A percentile compares a stretch with the other conserved stretches of the same genome.
Conservation (phyloP, 2,113 vertebrate species). For the Apteryx owenii region DNA sequence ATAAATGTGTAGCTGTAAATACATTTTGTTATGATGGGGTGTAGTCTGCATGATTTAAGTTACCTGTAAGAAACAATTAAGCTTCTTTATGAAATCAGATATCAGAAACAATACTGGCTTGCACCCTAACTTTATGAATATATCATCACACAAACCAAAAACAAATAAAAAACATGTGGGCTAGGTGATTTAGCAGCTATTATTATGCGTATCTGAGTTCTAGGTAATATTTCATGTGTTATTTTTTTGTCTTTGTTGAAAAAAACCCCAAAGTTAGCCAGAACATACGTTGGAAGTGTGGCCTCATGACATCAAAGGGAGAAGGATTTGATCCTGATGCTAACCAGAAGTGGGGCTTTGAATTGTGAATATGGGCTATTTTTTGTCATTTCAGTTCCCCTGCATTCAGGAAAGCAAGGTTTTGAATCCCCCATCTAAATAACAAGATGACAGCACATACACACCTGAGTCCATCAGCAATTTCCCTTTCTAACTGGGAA, state of each 20-base stretch:
- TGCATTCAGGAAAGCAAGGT: neutral
- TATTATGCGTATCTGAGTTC: neutral
- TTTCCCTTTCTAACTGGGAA: neutral
- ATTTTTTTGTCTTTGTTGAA: neutral
- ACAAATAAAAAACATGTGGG: neutral
- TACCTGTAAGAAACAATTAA: neutral
- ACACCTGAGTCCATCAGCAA: neutral
- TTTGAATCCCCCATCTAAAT: neutral
- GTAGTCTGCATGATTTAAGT: neutral
- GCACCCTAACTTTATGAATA: neutral
- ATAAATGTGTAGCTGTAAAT: constrained; percentile 8
- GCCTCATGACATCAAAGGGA: neutral
- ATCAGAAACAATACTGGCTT: neutral
- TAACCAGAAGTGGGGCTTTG: neutral
- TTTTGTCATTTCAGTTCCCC: neutral
- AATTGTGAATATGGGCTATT: neutral
- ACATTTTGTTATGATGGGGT: neutral
- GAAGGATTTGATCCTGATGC: neutral
- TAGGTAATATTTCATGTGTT: neutral
- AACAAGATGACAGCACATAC: neutral
- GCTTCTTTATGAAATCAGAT: neutral
- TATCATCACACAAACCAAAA: neutral
- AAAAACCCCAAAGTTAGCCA: neutral
- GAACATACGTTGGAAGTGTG: neutral
- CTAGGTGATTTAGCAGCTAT: neutral